phyloP scores from a whole-genome alignment of 2,888 invertebrate species.

The Temnothorax rugatulus region DNA sequence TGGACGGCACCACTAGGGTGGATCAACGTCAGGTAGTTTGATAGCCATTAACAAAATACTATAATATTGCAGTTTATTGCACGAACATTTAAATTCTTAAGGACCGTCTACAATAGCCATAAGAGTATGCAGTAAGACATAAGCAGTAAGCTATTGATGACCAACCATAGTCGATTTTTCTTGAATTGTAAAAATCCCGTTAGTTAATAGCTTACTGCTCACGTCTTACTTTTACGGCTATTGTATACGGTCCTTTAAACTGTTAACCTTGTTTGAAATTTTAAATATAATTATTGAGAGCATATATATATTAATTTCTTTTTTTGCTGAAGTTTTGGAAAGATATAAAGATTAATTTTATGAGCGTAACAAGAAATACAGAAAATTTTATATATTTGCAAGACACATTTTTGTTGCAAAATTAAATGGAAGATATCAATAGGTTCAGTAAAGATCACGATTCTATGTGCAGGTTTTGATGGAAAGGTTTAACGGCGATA shows the following conservation, averaged over 20 bases:
- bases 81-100: neutral
- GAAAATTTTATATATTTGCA: neutral
- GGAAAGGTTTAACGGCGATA: conserved; percentile 98
- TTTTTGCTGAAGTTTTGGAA: conserved; percentile 7
- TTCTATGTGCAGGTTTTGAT: conserved; percentile 90
- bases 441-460: neutral
- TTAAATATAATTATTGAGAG: neutral
- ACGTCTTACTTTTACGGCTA: too few species aligned
- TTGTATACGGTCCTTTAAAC: neutral
- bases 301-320: neutral
- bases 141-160: too few species aligned
- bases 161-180: too few species aligned
- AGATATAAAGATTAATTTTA: neutral
- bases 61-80: neutral
- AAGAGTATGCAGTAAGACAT: too few species aligned
- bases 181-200: too few species aligned
- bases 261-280: neutral
- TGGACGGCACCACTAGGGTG: conserved; percentile 98
- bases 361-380: neutral
- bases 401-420: neutral
- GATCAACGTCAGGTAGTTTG: conserved; percentile 94
- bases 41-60: neutral
- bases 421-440: conserved; percentile 1
- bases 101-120: too few species aligned
- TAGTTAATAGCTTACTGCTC: too few species aligned